phyloP scores from a whole-genome alignment of 2,888 invertebrate species.

The Junonia oenone region DNA sequence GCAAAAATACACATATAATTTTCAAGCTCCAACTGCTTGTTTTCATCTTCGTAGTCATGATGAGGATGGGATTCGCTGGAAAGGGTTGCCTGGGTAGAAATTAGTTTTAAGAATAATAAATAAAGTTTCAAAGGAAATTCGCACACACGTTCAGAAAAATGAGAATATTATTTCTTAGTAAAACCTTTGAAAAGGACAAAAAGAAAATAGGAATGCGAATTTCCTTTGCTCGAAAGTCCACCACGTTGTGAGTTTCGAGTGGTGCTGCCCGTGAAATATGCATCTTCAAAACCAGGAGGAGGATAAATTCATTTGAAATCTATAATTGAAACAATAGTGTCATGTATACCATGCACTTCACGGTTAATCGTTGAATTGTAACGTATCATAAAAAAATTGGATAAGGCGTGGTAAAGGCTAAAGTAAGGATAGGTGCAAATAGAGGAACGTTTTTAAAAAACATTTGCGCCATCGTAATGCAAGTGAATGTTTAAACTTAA shows the following conservation, averaged over 20 bases:
- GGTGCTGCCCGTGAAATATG: constrained; percentile 71
- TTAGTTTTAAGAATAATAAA: constrained; percentile 43
- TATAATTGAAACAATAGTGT: constrained; percentile 35
- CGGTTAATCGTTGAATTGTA: constrained; percentile 62
- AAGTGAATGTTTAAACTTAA: constrained; percentile 48
- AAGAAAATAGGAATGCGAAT: constrained; percentile 7
- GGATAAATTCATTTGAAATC: constrained; percentile 40
- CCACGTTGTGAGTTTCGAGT: constrained; percentile 71
- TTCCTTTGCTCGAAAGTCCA: constrained; percentile 30
- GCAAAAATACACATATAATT: constrained; percentile 11
- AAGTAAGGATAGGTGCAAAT: constrained; percentile 69
- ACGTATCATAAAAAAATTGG: constrained; percentile 47
- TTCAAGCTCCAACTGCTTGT: constrained; percentile 75
- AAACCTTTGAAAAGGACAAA: background rate
- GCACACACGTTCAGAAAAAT: constrained; percentile 39
- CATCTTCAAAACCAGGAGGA: constrained; percentile 48
- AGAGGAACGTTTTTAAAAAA: constrained; percentile 45
- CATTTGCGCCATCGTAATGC: constrained; percentile 43
- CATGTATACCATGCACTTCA: constrained; percentile 62
- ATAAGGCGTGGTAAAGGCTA: constrained; percentile 64
- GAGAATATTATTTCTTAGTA: no score
- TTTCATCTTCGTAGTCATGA: constrained; percentile 70
- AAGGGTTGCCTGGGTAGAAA: constrained; percentile 73
- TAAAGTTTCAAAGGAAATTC: constrained; percentile 50
- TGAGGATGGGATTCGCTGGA: constrained; percentile 74